Evolutionary conservation across 2,888 invertebrate species (phyloP).

Genomic region (Cephus rjabovi): DNA sequence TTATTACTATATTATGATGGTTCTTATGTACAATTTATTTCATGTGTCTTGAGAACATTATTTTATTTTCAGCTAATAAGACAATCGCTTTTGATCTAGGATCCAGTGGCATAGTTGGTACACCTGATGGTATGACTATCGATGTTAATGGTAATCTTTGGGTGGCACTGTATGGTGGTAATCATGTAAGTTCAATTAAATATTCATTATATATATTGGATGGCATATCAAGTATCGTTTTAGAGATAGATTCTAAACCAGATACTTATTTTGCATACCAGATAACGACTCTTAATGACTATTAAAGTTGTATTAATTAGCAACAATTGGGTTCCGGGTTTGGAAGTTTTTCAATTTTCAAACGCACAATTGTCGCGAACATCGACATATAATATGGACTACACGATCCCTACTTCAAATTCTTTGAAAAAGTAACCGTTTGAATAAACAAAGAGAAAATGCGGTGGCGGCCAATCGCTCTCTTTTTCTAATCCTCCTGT

Average conservation of each 20-base stretch:
- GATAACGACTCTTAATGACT: background rate
- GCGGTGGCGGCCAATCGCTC: too few species aligned
- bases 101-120: conserved; percentile 70
- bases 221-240: background rate
- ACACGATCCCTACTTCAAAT: too few species aligned
- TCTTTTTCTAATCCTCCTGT: too few species aligned
- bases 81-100: conserved; percentile 72
- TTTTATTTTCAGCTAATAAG: conserved; percentile 68
- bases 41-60: conserved; percentile 3
- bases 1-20: background rate
- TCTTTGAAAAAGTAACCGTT: too few species aligned
- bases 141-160: conserved; percentile 83
- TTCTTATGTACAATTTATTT: conserved; percentile 8
- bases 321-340: background rate
- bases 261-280: background rate
- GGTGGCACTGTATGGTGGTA: conserved; percentile 77
- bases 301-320: background rate
- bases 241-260: background rate
- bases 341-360: too few species aligned
- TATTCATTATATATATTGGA: background rate
- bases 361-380: too few species aligned
- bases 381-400: too few species aligned
- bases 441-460: too few species aligned
- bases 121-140: conserved; percentile 84
- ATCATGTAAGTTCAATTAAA: conserved; percentile 70